Conservation (phyloP, 2,797 vertebrate species). For the Enteromius thamalakanensis region DNA sequence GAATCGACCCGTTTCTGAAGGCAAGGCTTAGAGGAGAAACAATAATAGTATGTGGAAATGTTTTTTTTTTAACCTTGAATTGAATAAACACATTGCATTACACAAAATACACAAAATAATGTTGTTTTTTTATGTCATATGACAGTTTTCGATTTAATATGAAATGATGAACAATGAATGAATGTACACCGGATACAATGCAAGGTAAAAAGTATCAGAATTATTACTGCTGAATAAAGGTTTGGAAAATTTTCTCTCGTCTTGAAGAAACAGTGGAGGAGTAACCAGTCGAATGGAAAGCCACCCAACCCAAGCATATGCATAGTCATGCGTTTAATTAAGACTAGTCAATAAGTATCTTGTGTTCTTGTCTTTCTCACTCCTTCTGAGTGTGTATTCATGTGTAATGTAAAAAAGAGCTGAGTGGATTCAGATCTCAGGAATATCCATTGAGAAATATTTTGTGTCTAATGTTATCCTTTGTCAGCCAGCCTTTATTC, state of each 20-base stretch:
- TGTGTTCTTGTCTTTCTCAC: not conserved
- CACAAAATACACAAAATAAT: no score
- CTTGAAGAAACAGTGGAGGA: conserved; percentile 60
- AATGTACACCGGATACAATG: not conserved
- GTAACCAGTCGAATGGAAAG: conserved; percentile 47
- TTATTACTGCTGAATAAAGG: conserved; percentile 62
- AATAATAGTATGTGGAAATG: no score
- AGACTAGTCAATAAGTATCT: conserved; percentile 24
- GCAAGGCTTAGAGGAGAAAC: no score
- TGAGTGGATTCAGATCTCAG: not conserved
- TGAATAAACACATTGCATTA: no score
- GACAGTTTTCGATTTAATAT: not conserved
- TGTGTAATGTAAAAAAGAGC: conserved; percentile 1
- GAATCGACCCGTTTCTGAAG: no score
- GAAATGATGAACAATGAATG: not conserved
- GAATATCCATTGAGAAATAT: not conserved
- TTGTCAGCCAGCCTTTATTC: no score
- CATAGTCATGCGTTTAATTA: not conserved
- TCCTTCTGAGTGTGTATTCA: conserved; percentile 2
- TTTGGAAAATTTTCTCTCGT: conserved; percentile 47
- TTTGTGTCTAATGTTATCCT: no score
- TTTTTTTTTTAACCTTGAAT: no score
- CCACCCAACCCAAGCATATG: conserved; percentile 20
- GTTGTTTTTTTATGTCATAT: no score
- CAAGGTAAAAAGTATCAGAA: conserved; percentile 56